Evolutionary conservation across 1,140 invertebrate species (phyloP).

Genomic region (Lepidurus couesii): DNA sequence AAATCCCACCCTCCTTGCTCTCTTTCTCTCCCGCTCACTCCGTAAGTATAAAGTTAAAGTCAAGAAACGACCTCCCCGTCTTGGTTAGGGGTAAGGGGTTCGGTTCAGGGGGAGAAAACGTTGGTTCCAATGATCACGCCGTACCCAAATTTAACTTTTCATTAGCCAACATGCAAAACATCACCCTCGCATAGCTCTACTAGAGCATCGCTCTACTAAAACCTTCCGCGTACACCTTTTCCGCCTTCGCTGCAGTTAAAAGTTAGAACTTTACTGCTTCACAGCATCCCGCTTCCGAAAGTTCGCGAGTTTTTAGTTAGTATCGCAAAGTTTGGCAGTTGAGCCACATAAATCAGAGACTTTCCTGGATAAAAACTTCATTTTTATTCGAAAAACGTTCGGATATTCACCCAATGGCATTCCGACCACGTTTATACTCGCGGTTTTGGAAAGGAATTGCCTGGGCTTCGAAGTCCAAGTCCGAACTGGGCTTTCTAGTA

Average conservation of each 20-base stretch:
- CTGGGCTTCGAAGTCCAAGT: too few species aligned
- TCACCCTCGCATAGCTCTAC: not conserved
- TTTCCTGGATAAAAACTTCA: not conserved
- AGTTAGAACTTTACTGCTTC: not conserved
- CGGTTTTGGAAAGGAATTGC: too few species aligned
- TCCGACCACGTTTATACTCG: not conserved
- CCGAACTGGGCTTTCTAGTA: too few species aligned
- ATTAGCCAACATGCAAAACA: constrained; percentile 18
- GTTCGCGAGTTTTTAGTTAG: too few species aligned
- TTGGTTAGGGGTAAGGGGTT: not conserved
- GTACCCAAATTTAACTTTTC: constrained; percentile 22
- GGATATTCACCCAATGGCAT: not conserved
- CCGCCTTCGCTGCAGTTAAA: not conserved
- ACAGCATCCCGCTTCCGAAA: not conserved
- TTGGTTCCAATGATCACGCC: not conserved
- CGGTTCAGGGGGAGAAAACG: not conserved
- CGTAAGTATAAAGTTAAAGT: not conserved
- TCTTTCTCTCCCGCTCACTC: not conserved
- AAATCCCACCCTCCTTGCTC: constrained; percentile 18
- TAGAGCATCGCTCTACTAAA: not conserved
- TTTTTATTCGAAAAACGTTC: not conserved
- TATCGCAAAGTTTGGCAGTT: not conserved
- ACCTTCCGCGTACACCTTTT: not conserved
- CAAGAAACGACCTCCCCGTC: not conserved
- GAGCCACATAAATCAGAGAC: constrained; percentile 4